These are phyloP conservation scores for Hirudinaria manillensis DNA, from an alignment of 2,888 invertebrate species.

Conservation along the genomic window DNA sequence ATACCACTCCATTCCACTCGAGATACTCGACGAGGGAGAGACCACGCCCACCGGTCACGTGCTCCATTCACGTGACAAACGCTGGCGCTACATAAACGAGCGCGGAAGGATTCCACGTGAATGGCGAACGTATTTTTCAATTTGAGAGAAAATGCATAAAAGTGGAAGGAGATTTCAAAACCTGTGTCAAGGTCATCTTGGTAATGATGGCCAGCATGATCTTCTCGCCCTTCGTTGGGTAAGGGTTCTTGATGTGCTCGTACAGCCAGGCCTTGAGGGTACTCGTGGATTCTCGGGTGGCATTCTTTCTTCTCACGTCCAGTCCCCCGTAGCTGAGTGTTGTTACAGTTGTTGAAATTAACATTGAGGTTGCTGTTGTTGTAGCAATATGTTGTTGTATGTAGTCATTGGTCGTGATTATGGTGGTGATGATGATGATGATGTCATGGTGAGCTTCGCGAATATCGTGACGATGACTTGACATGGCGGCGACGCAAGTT, in stretches of 20 bases:
- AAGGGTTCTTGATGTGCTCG: conserved; percentile 92
- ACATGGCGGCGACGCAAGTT: too few relatives aligned
- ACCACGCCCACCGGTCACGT: too few relatives aligned
- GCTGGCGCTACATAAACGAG: too few relatives aligned
- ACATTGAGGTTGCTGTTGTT: background rate
- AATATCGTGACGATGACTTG: too few relatives aligned
- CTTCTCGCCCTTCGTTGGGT: conserved; percentile 91
- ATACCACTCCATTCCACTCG: too few relatives aligned
- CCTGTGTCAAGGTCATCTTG: conserved; percentile 82
- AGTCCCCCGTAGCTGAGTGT: conserved; percentile 42
- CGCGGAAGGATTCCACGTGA: too few relatives aligned
- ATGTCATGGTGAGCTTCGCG: too few relatives aligned
- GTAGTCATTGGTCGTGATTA: too few relatives aligned
- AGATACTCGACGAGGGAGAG: too few relatives aligned
- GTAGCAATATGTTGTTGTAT: too few relatives aligned
- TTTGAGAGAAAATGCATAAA: background rate
- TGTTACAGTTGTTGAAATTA: conserved; percentile 1
- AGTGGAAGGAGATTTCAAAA: conserved; percentile 48
- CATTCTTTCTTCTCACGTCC: conserved; percentile 89
- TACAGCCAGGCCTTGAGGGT: conserved; percentile 94
- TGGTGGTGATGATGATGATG: too few relatives aligned
- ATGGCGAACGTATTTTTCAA: background rate
- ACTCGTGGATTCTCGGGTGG: conserved; percentile 91
- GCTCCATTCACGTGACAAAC: too few relatives aligned
- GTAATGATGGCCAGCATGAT: conserved; percentile 91